phyloP scores from a whole-genome alignment of 2,797 vertebrate genomes.

The Tauraco hartlaubi region DNA sequence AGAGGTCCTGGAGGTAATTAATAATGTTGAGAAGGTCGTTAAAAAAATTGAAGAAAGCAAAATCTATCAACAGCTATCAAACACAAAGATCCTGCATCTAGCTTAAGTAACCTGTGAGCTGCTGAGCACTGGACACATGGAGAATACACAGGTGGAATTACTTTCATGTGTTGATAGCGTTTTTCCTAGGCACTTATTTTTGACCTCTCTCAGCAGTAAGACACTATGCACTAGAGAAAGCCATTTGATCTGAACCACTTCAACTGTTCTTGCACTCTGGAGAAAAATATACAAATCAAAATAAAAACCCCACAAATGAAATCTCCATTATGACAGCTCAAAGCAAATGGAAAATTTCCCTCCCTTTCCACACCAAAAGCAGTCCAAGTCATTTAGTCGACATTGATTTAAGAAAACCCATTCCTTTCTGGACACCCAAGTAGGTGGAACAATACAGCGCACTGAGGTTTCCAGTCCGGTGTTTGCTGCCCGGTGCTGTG shows the following conservation, averaged over 20 bases:
- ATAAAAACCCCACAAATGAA: neutral
- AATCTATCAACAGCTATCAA: neutral
- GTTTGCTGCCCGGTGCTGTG: neutral
- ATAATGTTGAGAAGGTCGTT: neutral
- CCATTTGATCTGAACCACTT: neutral
- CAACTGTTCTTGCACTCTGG: neutral
- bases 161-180: neutral
- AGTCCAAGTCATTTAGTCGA: neutral
- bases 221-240: neutral
- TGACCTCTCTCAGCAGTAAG: neutral
- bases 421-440: neutral
- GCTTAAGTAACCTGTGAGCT: neutral
- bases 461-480: neutral
- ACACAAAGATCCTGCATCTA: neutral
- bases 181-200: neutral
- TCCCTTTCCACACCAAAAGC: neutral
- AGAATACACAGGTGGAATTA: neutral
- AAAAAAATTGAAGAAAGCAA: neutral
- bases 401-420: neutral
- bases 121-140: neutral
- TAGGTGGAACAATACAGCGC: neutral
- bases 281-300: neutral
- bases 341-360: neutral
- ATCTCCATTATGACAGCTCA: neutral
- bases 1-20: neutral